phyloP scores from a whole-genome alignment of 2,888 invertebrate species.

The Euplagia quadripunctaria region DNA sequence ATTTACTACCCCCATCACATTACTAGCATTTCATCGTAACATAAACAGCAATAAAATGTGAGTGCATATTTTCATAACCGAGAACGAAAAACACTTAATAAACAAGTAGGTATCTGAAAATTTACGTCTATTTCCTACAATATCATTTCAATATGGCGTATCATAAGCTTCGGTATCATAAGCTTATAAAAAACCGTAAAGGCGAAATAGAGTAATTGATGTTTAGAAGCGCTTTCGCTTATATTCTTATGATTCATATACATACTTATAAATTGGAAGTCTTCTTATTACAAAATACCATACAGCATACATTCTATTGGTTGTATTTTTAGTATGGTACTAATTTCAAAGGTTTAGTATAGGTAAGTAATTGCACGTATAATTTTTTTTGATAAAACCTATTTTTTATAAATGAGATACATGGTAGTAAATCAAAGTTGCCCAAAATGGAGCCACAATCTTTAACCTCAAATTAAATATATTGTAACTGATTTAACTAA shows the following conservation, averaged over 20 bases:
- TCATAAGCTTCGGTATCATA: conserved; percentile 25
- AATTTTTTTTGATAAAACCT: too few relatives aligned
- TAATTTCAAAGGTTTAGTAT: too few relatives aligned
- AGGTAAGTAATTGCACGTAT: too few relatives aligned
- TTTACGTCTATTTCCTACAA: conserved; percentile 9
- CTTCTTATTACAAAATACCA: conserved; percentile 47
- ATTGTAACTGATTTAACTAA: too few relatives aligned
- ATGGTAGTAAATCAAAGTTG: too few relatives aligned
- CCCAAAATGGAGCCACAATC: too few relatives aligned
- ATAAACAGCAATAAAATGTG: conserved; percentile 24
- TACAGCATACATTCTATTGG: background rate
- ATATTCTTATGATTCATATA: conserved; percentile 29
- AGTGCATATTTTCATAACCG: conserved; percentile 27
- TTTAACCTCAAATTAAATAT: too few relatives aligned
- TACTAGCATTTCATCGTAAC: conserved; percentile 15
- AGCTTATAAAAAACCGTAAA: conserved; percentile 29
- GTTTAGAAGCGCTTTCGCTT: conserved; percentile 43
- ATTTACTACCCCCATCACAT: conserved; percentile 2
- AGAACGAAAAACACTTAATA: conserved; percentile 21
- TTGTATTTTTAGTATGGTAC: background rate
- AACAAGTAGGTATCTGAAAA: conserved; percentile 14
- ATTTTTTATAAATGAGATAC: too few relatives aligned
- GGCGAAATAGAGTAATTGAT: conserved; percentile 44
- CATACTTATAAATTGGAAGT: conserved; percentile 51
- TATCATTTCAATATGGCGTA: conserved; percentile 16